Evolutionary conservation across 2,888 invertebrate species (phyloP), one percentile per base, ranked within the genome.

Genomic region (Acrobasis suavella): DNA sequence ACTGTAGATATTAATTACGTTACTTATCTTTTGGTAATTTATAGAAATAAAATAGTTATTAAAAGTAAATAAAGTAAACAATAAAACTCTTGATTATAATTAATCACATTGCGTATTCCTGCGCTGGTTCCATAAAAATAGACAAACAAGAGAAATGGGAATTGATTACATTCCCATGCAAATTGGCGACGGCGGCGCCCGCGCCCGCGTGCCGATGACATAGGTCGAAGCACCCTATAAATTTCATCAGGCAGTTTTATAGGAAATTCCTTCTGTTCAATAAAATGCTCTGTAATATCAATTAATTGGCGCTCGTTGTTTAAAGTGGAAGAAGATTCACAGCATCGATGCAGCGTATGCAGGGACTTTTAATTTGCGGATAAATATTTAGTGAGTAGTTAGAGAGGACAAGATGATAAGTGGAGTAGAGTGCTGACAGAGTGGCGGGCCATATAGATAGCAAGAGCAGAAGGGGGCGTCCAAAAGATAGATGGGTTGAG

Each of bases 81-180:
- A 60, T 60, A 39, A 60, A 50, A 22, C 38, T 10, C 15, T 12
- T 32, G 16, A 16, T 58, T 63, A 52, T 60, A 64, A 63, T 67
- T 62, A 60, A 58, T 54, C 46, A 63, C 62, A 61, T 37, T 37
- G 49, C 37, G 37, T 61, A 58, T 63, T 63, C 62, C 52, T 58
- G 56, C 60, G 52, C 56, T 15, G 62, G 52, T 62, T 32, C 60
- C 50, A 62, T 61, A 58, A 56, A 55, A 59, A 65, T 58, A 50
- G 59, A 60, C 60, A 72, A 75, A 77, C 77, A 77, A 80, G 75
- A 77, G 74, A 75, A 74, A 68, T 67, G 70, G 62, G 67, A 78
- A 80, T 80, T 81, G 77, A 82, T 84, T 79, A 79, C 76, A 79
- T 80, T 81, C 69, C 72, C 71, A 85, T 85, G 83, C 75, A 85